Evolutionary conservation across 2,113 vertebrate genomes (phyloP), one percentile per base, ranked within the genome.

Genomic region (Coryphaenoides rupestris): DNA sequence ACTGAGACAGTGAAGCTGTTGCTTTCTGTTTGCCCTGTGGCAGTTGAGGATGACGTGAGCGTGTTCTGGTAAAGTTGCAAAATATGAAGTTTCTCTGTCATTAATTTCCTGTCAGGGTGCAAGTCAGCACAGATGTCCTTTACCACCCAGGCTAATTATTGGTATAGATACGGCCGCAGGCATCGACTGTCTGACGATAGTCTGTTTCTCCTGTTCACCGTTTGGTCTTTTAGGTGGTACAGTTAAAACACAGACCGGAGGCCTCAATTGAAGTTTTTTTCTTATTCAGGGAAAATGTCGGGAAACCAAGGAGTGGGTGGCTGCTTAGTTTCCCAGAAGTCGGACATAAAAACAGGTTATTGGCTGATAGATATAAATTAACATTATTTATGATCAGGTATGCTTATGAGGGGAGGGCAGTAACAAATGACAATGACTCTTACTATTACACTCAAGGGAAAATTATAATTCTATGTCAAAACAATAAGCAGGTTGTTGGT

Each of bases 51-150:
- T 63, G 69, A 66, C 54, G 66, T n/a, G 47, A 57, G 54, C 54
- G 19, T 1, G 23, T 60, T 1, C 23, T 12, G 10, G 65, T 50
- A 2, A 52, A 70, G 50, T 46, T 45, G 62, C 46, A 0, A 33
- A n/a, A 70, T 74, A 26, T 66, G 59, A 66, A 21, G 0, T 47
- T 60, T 55, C 26, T 47, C 73, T 19, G 64, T 65, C 64, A 70
- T 73, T 75, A 68, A 75, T 77, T 63, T 19, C 13, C 53, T 55
- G 60, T 14, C 10, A 23, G 10, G 63, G 66, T 69, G 46, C 80
- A 63, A 72, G 80, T 77, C 70, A 7, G 77, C 67, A 73, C 80
- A 82, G 69, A 72, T 62, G 75, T 69, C 57, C 59, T 19, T 60
- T 46, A 33, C 12, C 59, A 60, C 50, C 26, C 6, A 24, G 46